Conservation (phyloP, 2,113 vertebrate species). For the Prietella phreatophila region DNA sequence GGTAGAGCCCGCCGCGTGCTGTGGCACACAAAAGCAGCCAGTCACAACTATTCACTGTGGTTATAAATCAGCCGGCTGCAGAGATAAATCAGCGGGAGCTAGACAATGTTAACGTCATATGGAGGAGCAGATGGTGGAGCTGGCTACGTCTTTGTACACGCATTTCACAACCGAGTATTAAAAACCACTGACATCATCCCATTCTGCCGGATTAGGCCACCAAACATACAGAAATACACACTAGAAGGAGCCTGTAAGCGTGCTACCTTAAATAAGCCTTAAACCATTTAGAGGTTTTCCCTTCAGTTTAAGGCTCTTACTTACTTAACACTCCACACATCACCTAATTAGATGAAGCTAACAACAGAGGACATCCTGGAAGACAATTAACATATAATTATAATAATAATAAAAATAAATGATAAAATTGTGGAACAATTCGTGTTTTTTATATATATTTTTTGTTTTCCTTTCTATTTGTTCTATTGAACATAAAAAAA, state of each 20-base stretch:
- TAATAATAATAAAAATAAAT: too few relatives aligned
- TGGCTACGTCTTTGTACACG: conserved; percentile 42
- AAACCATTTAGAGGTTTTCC: background rate
- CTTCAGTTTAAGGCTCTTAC: background rate
- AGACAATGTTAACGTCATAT: conserved; percentile 54
- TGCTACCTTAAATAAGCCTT: background rate
- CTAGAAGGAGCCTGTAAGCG: background rate
- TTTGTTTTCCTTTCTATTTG: too few relatives aligned
- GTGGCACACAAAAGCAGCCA: conserved; percentile 53
- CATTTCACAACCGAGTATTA: conserved; percentile 42
- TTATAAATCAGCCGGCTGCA: conserved; percentile 55
- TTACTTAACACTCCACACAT: background rate
- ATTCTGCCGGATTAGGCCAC: conserved; percentile 1
- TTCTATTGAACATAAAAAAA: too few relatives aligned
- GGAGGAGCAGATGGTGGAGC: conserved; percentile 56
- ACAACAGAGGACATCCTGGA: too few relatives aligned
- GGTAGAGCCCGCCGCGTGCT: conserved; percentile 52
- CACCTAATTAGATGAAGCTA: background rate
- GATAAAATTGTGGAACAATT: too few relatives aligned
- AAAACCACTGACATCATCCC: conserved; percentile 39
- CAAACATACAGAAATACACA: background rate
- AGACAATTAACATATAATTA: too few relatives aligned
- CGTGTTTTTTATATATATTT: too few relatives aligned
- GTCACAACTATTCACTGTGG: conserved; percentile 53
- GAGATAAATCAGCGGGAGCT: conserved; percentile 42